Evolutionary conservation across 2,797 vertebrate species (phyloP).

Genomic region (Chromobotia macracanthus): DNA sequence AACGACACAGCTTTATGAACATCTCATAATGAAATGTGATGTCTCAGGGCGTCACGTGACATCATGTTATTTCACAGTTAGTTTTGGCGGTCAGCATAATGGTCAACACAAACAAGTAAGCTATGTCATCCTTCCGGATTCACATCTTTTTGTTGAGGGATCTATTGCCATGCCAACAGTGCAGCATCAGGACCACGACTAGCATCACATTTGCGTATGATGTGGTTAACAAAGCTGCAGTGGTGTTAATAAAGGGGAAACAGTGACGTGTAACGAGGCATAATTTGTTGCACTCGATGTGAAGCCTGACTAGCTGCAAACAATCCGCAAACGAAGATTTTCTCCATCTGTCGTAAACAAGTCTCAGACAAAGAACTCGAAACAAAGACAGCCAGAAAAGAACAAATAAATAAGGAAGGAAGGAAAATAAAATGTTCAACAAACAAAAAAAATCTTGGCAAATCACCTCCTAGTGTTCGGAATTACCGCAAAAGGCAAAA

Average conservation of each 20-base stretch:
- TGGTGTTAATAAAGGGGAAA: conserved; percentile 32
- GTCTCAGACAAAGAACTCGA: conserved; percentile 66
- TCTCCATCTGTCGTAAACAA: conserved; percentile 61
- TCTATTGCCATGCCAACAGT: conserved; percentile 16
- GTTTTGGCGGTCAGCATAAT: conserved; percentile 28
- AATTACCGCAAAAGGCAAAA: conserved; percentile 79
- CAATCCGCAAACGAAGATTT: conserved; percentile 48
- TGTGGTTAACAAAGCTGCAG: conserved; percentile 36
- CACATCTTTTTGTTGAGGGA: conserved; percentile 26
- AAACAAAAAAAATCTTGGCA: conserved; percentile 72
- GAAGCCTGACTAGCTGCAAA: conserved; percentile 42
- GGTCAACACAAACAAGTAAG: conserved; percentile 20
- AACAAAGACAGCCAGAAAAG: conserved; percentile 62
- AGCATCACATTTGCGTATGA: not conserved
- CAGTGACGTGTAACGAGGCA: not conserved
- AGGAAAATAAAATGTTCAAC: conserved; percentile 55
- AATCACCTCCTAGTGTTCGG: conserved; percentile 81
- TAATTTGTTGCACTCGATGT: not conserved
- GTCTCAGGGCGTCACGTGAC: conserved; percentile 12
- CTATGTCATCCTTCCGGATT: conserved; percentile 37
- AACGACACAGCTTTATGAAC: conserved; percentile 35
- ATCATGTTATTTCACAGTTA: conserved; percentile 33
- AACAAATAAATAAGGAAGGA: conserved; percentile 45
- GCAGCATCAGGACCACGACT: conserved; percentile 19
- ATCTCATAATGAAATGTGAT: not conserved